Evolutionary conservation across 2,113 vertebrate species (phyloP).

Genomic region (Nothobranchius furzeri): DNA sequence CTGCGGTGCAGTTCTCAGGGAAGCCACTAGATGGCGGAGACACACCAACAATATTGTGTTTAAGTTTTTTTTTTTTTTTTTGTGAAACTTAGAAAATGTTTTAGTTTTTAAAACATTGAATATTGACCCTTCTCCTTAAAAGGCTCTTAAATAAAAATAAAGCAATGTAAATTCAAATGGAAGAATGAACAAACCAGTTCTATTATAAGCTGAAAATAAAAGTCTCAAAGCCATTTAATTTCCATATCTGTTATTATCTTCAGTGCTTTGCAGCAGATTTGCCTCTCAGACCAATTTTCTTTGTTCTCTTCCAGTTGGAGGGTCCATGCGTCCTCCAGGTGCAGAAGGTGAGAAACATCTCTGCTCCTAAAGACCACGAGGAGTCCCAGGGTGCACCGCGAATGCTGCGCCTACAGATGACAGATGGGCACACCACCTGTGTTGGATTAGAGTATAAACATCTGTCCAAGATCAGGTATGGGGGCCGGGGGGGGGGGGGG

Average conservation of each 20-base stretch:
- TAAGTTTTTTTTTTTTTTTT: background rate
- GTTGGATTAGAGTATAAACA: conserved; percentile 89
- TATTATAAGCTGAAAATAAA: no score
- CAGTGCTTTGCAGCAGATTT: conserved; percentile 5
- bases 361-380: conserved; percentile 93
- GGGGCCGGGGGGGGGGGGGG: background rate
- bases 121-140: no score
- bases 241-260: background rate
- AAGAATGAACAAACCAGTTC: background rate
- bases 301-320: conserved; percentile 82
- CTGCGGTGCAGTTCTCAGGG: conserved; percentile 10
- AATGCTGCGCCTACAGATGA: conserved; percentile 97
- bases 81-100: conserved; percentile 1
- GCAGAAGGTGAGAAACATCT: conserved; percentile 93
- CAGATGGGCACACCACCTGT: conserved; percentile 92
- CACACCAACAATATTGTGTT: conserved; percentile 29
- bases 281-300: background rate
- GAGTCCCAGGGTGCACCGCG: conserved; percentile 93
- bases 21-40: conserved; percentile 71
- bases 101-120: no score
- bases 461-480: conserved; percentile 93
- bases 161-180: background rate
- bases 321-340: conserved; percentile 96
- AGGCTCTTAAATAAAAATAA: background rate
- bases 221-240: background rate